These are phyloP conservation scores for Osmerus eperlanus DNA, from an alignment of 2,113 vertebrate genomes.

Conservation along the genomic window DNA sequence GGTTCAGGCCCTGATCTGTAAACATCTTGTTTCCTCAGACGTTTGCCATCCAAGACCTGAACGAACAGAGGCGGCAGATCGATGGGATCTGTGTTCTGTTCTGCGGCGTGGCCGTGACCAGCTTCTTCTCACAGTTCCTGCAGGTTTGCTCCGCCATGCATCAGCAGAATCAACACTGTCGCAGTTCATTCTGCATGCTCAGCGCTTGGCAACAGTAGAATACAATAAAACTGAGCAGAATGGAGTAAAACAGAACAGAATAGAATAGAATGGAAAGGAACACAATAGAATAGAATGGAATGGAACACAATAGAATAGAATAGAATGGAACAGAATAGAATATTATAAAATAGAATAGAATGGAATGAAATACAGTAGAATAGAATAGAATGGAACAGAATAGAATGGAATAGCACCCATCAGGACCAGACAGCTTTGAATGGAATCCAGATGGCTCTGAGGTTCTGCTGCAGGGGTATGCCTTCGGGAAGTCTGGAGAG, in stretches of 20 bases:
- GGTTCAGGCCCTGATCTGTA: too few species aligned
- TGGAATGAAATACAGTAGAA: too few species aligned
- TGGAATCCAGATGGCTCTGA: neutral
- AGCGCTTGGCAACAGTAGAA: neutral
- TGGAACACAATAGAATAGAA: neutral
- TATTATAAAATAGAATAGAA: too few species aligned
- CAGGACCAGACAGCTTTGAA: neutral
- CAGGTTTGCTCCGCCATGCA: slow-evolving; percentile 56
- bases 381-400: neutral
- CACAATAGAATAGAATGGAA: neutral
- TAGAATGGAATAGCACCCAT: neutral
- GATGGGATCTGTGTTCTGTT: slow-evolving; percentile 69
- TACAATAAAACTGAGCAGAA: neutral
- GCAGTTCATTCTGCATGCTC: neutral
- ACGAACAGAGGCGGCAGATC: slow-evolving; percentile 61
- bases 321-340: neutral
- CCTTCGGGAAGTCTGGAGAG: slow-evolving; percentile 77
- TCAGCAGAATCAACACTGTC: neutral
- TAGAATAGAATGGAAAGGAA: neutral
- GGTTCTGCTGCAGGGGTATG: slow-evolving; percentile 59
- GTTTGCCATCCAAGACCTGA: slow-evolving; percentile 62
- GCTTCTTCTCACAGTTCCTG: slow-evolving; percentile 72
- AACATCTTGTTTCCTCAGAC: slow-evolving; percentile 54
- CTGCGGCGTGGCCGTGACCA: slow-evolving; percentile 60
- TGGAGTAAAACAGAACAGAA: neutral